Percentiles rank a stretch among this genome's conserved stretches.
These are phyloP conservation scores for Selenia dentaria DNA, from an alignment of 2,888 invertebrate genomes.

Conservation along the genomic window DNA sequence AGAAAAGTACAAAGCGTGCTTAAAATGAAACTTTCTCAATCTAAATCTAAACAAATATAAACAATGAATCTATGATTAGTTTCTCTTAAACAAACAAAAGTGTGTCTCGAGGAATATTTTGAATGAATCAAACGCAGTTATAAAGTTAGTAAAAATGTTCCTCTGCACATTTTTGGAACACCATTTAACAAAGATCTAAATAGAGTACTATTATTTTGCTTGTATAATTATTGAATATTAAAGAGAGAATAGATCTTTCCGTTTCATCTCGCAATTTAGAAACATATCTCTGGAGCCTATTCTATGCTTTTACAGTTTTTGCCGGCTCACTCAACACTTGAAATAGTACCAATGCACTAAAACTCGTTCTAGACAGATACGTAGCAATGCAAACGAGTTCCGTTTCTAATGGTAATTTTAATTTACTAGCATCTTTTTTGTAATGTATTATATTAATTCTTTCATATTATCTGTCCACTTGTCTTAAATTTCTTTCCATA, in stretches of 20 bases:
- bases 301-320: conserved; percentile 61
- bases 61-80: conserved; percentile 44
- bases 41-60: conserved; percentile 38
- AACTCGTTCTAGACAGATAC: conserved; percentile 54
- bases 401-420: conserved; percentile 45
- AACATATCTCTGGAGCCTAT: conserved; percentile 54
- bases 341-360: conserved; percentile 69
- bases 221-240: conserved; percentile 52
- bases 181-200: conserved; percentile 65
- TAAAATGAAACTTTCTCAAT: conserved; percentile 40
- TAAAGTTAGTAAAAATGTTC: conserved; percentile 62
- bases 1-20: conserved; percentile 63
- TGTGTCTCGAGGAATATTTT: conserved; percentile 68
- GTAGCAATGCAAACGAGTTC: conserved; percentile 43
- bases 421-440: conserved; percentile 64
- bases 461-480: conserved; percentile 37
- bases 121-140: conserved; percentile 23
- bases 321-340: conserved; percentile 60
- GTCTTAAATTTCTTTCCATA: conserved; percentile 39
- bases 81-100: conserved; percentile 45
- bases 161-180: conserved; percentile 65
- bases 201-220: conserved; percentile 66
- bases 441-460: conserved; percentile 73
- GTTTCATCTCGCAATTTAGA: conserved; percentile 67
- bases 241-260: conserved; percentile 63